These are phyloP conservation scores for Ichneumoninae sp. DNA, from an alignment of 2,888 invertebrate genomes.

Conservation along the genomic window DNA sequence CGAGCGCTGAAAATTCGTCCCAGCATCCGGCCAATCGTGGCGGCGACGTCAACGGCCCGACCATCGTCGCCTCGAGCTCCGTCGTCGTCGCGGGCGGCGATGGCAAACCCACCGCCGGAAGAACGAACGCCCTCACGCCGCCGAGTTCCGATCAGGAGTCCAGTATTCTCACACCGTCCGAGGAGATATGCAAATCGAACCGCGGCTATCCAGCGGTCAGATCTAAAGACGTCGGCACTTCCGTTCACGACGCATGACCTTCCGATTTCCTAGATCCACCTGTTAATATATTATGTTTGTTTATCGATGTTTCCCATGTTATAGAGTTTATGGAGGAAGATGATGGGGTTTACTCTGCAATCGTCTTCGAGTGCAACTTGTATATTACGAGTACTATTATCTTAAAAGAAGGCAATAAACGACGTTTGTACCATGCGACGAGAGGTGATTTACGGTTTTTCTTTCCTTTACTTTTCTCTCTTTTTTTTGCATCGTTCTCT, in stretches of 20 bases:
- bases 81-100: conserved; percentile 13
- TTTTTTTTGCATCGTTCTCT: conserved; percentile 13
- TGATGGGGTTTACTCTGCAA: neutral
- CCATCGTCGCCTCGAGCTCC: conserved; percentile 54
- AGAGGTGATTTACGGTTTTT: neutral
- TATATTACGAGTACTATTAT: conserved; percentile 16
- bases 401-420: conserved; percentile 42
- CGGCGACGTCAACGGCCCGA: neutral
- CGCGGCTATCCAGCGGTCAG: neutral
- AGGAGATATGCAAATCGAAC: neutral
- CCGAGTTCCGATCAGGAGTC: conserved; percentile 80
- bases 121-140: conserved; percentile 74
- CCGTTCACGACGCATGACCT: conserved; percentile 43
- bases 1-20: conserved; percentile 39
- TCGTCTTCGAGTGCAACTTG: neutral
- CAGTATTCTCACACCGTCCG: conserved; percentile 71
- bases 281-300: conserved; percentile 20
- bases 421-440: conserved; percentile 37
- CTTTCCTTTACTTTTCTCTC: neutral
- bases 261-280: neutral
- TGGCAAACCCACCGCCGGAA: conserved; percentile 46
- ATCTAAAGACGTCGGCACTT: conserved; percentile 1
- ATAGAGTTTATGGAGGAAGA: conserved; percentile 32
- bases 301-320: conserved; percentile 23
- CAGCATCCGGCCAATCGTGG: neutral